Evolutionary conservation across 2,888 invertebrate genomes (phyloP), one percentile per base, ranked within the genome.

Genomic region (Amphipoea oculea): DNA sequence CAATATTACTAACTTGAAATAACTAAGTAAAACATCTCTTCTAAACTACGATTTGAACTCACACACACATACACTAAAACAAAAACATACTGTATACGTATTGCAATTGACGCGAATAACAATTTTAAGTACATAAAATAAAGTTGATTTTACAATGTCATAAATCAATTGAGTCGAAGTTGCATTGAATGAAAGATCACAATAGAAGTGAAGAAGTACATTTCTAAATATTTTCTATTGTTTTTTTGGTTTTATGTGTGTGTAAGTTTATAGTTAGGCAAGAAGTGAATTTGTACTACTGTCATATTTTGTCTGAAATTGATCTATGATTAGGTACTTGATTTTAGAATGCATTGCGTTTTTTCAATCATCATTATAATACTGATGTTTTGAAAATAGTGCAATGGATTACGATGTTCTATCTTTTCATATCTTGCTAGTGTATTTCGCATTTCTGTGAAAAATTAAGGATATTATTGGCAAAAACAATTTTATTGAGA

Each of bases 401-500:
- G 63, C 60, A 86, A 86, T 76, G 40, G 17, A 42, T 67, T n/a
- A 4, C 29, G 1, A 80, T 36, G 29, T 29, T 51, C 42, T 67
- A 67, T 60, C 57, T 65, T 48, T 63, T 57, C 57, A n/a, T n/a
- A 60, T 60, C 66, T 83, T 70, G 14, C 51, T 78, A 65, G 42
- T n/a, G 57, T 68, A 23, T 51, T 54, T 65, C 40, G 4, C 42
- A 66, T 70, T 48, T 65, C 54, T 54, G 45, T 65, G 6, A 63
- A 60, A 67, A 60, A 60, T 7, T 60, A 60, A n/a, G 57, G 12
- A 60, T 60, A 60, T 60, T 11, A n/a, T 60, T 60, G n/a, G 17
- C 73, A 42, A 80, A 74, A 66, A 57, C 66, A 70, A 80, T 29
- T 0, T 51, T 73, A 81, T 60, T 81, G 45, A 73, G 69, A 77